These are phyloP conservation scores for Abrostola triplasia DNA, from an alignment of 2,888 invertebrate species.

Conservation along the genomic window DNA sequence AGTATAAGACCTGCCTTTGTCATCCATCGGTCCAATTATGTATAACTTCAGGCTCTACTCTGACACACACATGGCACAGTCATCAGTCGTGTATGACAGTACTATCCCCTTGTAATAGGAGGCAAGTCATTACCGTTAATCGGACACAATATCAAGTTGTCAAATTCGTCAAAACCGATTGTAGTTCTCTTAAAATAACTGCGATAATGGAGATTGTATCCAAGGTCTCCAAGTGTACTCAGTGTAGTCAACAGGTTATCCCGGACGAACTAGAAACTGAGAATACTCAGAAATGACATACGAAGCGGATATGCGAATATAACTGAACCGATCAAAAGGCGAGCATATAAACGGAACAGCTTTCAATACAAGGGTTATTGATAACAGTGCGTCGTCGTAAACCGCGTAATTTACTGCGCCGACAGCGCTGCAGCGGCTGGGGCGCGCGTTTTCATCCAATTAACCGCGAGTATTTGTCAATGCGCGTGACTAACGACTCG, in stretches of 20 bases:
- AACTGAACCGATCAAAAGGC: constrained; percentile 54
- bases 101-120: too few species aligned
- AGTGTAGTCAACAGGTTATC: constrained; percentile 15
- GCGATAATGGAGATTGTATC: too few species aligned
- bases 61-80: too few species aligned
- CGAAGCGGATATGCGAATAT: constrained; percentile 53
- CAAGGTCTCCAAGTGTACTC: too few species aligned
- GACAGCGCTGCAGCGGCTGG: constrained; percentile 52
- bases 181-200: too few species aligned
- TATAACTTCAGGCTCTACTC: too few species aligned
- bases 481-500: constrained; percentile 69
- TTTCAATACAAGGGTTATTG: constrained; percentile 76
- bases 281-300: constrained; percentile 48
- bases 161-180: too few species aligned
- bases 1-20: constrained; percentile 7
- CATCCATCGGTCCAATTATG: too few species aligned
- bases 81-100: too few species aligned
- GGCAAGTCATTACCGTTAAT: too few species aligned
- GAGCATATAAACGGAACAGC: constrained; percentile 63
- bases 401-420: constrained; percentile 77
- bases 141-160: too few species aligned
- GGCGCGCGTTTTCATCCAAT: constrained; percentile 74
- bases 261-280: constrained; percentile 33
- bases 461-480: constrained; percentile 79
- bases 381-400: constrained; percentile 76